Evolutionary conservation across 2,113 vertebrate species (phyloP).

Genomic region (Spermophilus dauricus): DNA sequence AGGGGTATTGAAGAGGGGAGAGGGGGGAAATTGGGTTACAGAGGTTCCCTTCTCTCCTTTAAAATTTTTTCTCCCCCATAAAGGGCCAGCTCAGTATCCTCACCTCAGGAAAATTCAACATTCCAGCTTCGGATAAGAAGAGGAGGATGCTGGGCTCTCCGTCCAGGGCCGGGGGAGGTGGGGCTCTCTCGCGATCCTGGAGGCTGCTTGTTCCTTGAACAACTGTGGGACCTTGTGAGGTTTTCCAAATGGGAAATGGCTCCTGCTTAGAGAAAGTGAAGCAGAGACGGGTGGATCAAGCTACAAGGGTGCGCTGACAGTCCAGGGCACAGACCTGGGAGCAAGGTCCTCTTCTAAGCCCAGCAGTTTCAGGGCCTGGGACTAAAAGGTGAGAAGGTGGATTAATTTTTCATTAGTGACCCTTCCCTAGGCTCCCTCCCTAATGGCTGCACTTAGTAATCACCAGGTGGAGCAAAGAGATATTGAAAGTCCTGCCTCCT

Average conservation of each 20-base stretch:
- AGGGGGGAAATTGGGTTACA: neutral
- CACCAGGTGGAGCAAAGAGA: neutral
- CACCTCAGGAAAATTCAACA: neutral
- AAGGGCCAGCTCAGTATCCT: no score
- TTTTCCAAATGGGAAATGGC: neutral
- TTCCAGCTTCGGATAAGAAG: neutral
- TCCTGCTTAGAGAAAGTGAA: neutral
- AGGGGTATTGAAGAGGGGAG: no score
- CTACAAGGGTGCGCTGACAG: neutral
- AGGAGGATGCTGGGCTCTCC: accelerated
- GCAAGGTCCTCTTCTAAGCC: accelerated
- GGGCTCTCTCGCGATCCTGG: neutral
- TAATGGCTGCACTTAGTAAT: neutral
- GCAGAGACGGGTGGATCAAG: accelerated
- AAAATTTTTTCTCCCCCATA: no score
- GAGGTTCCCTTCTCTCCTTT: neutral
- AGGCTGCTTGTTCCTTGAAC: neutral
- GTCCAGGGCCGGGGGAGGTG: no score
- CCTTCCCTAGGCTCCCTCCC: neutral
- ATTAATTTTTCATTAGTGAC: neutral
- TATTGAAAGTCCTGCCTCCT: no score
- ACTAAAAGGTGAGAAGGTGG: neutral
- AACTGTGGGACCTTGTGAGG: accelerated
- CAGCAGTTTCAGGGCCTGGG: accelerated
- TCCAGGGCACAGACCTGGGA: neutral